Base-by-base conservation (phyloP, 2,113 vertebrate genomes). In the Coptodon rendalli region DNA sequence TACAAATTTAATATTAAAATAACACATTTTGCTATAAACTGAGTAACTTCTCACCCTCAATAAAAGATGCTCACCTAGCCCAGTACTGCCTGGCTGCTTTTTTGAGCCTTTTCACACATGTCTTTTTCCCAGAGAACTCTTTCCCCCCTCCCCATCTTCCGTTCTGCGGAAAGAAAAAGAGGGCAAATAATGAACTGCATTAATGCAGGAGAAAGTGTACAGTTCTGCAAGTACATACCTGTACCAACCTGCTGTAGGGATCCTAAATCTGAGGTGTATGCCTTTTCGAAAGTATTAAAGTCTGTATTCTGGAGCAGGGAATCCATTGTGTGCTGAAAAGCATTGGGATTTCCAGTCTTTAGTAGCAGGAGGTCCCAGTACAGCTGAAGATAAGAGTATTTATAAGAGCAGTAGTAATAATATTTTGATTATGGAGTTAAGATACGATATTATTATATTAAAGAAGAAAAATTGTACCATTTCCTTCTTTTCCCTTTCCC, bases 351-450 rank as follows among this genome's bases (percentile, higher is more conserved):
- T 19, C 92, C 89, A 17, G 50, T 81, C 83, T 94, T 96, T 52
- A 96, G 81, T 63, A 97, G 91, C 90, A 96, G 95, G 6, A 93
- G 85, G 22, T 97, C 95, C 96, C 96, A 97, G 83, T 89, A 95
- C 4, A 95, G 52, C 97, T 96, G 80, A 27, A 91, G 29, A 89
- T 12, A 82, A 83, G 50, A 85, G 13, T 53, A 50, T 4, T 31
- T 68, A 38, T 22, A 68, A 38, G 16, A 84, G 34, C 22, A n/a
- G 24, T 31, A 40, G 38, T 43, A 31, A 43, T 9, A 54, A 24
- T 7, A 80, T 53, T 54, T 63, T 19, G 13, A 5, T 50, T n/a
- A 17, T 7, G 17, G 4, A 6, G 4, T 9, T 82, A n/a, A 29
- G 9, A 38, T 38, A n/a, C 2, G 0, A 61, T 14, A 43, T 17